phyloP scores from a whole-genome alignment of 2,888 invertebrate species.

The Sphinx pinastri region DNA sequence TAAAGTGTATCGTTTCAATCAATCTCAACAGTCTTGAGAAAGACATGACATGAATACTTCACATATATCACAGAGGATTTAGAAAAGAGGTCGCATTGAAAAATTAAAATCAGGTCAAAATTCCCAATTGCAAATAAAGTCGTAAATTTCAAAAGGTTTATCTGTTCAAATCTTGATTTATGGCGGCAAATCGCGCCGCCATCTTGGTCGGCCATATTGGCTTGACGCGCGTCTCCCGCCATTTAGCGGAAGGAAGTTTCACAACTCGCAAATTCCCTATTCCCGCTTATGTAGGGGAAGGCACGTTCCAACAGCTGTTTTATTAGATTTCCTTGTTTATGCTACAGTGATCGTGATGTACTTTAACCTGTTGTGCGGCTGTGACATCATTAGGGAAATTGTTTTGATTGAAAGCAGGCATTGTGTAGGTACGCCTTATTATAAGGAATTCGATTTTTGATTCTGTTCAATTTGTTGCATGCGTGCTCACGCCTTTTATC shows the following conservation, averaged over 20 bases:
- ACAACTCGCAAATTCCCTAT: slow-evolving; percentile 15
- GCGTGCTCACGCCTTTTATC: no score
- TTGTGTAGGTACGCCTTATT: neutral
- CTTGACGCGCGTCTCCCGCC: slow-evolving; percentile 31
- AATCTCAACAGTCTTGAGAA: neutral
- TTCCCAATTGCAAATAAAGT: slow-evolving; percentile 7
- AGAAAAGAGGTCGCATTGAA: neutral
- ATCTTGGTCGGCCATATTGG: slow-evolving; percentile 34
- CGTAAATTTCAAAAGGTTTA: slow-evolving; percentile 10
- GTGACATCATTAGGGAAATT: slow-evolving; percentile 28
- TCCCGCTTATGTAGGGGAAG: slow-evolving; percentile 17
- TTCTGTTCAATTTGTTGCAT: neutral
- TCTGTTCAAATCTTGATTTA: slow-evolving; percentile 20
- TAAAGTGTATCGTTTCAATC: neutral
- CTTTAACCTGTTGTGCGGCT: slow-evolving; percentile 10
- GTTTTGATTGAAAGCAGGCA: slow-evolving; percentile 24
- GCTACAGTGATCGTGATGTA: slow-evolving; percentile 25
- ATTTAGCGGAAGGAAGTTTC: slow-evolving; percentile 32
- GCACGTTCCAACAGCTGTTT: slow-evolving; percentile 23
- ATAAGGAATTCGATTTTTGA: slow-evolving; percentile 3
- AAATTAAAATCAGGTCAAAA: slow-evolving; percentile 10
- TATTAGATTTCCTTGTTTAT: slow-evolving; percentile 31
- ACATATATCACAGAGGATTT: slow-evolving; percentile 9
- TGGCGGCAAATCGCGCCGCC: slow-evolving; percentile 23
- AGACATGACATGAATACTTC: slow-evolving; percentile 2